A percentile compares a stretch with the other conserved stretches of the same genome.
Conservation (phyloP, 2,888 invertebrate genomes). For the Mycalesis mineus region DNA sequence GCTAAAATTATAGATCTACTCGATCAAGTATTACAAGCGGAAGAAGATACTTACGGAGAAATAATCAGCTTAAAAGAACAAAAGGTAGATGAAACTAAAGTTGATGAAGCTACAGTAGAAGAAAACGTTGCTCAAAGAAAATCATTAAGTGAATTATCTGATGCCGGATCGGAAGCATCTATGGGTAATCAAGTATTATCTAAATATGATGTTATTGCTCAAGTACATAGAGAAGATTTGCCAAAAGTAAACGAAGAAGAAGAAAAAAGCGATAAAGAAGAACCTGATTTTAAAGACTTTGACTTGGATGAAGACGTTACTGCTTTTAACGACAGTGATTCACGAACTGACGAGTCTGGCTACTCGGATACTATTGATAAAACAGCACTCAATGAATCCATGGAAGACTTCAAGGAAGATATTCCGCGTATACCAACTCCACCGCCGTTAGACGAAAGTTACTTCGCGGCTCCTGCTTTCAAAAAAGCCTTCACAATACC, state of each 20-base stretch:
- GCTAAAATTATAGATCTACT: slow-evolving; percentile 69
- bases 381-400: slow-evolving; percentile 48
- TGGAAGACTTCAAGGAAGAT: slow-evolving; percentile 47
- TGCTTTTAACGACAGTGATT: slow-evolving; percentile 64
- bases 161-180: slow-evolving; percentile 68
- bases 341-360: slow-evolving; percentile 68
- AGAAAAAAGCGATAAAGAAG: slow-evolving; percentile 46
- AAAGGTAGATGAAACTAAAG: slow-evolving; percentile 42
- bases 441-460: slow-evolving; percentile 63
- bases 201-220: slow-evolving; percentile 77
- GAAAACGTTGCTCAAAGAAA: slow-evolving; percentile 51
- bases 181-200: slow-evolving; percentile 64
- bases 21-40: slow-evolving; percentile 72
- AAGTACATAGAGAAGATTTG: slow-evolving; percentile 78
- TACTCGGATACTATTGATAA: slow-evolving; percentile 69
- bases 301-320: slow-evolving; percentile 49
- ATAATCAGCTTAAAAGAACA: slow-evolving; percentile 51
- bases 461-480: slow-evolving; percentile 43
- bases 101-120: slow-evolving; percentile 37
- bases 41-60: slow-evolving; percentile 67
- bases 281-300: slow-evolving; percentile 25
- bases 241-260: slow-evolving; percentile 63
- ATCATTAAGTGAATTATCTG: slow-evolving; percentile 63
- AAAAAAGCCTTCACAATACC: slow-evolving; percentile 44
- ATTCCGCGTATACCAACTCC: slow-evolving; percentile 57